Percentiles rank a stretch among this genome's conserved stretches.
These are phyloP conservation scores for Criorhina ranunculi DNA, from an alignment of 2,888 invertebrate species.

Conservation along the genomic window DNA sequence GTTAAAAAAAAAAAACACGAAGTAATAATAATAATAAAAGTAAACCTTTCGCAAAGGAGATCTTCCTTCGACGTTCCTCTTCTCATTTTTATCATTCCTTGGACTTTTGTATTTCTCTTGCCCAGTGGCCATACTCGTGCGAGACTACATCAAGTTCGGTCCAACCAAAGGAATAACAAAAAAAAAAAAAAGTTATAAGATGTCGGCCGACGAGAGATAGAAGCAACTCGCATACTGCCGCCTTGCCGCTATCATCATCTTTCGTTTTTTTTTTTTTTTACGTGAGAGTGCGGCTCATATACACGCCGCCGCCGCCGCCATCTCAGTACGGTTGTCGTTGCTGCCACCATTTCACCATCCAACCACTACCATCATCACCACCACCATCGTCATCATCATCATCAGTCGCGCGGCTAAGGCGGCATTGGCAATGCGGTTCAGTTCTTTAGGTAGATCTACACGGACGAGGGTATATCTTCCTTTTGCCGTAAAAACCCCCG, in stretches of 20 bases:
- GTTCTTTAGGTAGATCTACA: conserved; percentile 54
- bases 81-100: conserved; percentile 58
- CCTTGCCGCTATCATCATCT: conserved; percentile 70
- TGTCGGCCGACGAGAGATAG: conserved; percentile 77
- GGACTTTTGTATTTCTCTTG: conserved; percentile 51
- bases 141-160: conserved; percentile 77
- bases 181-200: conserved; percentile 78
- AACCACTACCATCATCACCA: not conserved
- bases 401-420: conserved; percentile 61
- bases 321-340: conserved; percentile 3
- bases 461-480: conserved; percentile 37
- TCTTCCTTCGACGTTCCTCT: conserved; percentile 25
- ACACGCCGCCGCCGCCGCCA: conserved; percentile 50
- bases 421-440: conserved; percentile 53
- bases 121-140: conserved; percentile 57
- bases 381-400: conserved; percentile 38
- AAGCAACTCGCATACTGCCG: conserved; percentile 69
- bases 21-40: conserved; percentile 17
- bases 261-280: conserved; percentile 59
- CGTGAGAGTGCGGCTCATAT: conserved; percentile 56
- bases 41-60: conserved; percentile 47
- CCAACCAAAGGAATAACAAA: conserved; percentile 78
- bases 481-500: conserved; percentile 24
- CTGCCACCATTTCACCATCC: no score
- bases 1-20: conserved; percentile 30